Conservation (phyloP, 2,888 invertebrate genomes). For the Cylindroiulus punctatus region DNA sequence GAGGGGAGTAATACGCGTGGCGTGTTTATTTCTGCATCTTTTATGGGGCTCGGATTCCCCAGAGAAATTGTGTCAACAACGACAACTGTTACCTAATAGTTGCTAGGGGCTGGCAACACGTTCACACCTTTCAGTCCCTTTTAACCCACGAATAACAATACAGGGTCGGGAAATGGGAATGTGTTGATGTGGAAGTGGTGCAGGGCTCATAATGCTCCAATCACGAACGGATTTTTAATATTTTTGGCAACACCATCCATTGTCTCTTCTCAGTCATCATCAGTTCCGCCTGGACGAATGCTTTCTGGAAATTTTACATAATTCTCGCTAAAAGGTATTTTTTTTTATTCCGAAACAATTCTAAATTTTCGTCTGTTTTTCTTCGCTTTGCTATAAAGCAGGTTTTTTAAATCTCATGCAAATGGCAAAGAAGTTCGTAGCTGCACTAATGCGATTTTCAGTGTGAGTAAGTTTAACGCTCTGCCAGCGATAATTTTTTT, state of each 20-base stretch:
- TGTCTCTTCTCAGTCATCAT: neutral
- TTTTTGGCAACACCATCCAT: neutral
- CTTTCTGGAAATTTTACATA: neutral
- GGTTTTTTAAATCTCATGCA: constrained; percentile 31
- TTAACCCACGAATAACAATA: constrained; percentile 1
- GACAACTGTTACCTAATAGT: constrained; percentile 17
- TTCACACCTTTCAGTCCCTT: neutral
- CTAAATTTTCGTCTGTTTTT: neutral
- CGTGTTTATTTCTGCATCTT: constrained; percentile 43
- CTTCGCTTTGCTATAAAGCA: neutral
- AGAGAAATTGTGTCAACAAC: constrained; percentile 3
- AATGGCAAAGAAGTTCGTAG: constrained; percentile 4
- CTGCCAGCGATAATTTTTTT: neutral
- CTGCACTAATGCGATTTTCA: constrained; percentile 43
- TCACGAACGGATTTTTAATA: neutral
- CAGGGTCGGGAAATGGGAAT: constrained; percentile 3
- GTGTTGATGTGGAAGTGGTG: neutral
- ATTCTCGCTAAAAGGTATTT: constrained; percentile 10
- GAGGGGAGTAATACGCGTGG: neutral
- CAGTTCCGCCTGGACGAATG: neutral
- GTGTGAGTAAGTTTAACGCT: constrained; percentile 32
- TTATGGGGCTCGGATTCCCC: constrained; percentile 25
- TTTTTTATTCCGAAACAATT: neutral
- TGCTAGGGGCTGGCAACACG: neutral
- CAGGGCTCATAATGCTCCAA: no score